Evolutionary conservation across 2,888 invertebrate species (phyloP), one percentile per base, ranked within the genome.

Genomic region (Uropetala carovei): DNA sequence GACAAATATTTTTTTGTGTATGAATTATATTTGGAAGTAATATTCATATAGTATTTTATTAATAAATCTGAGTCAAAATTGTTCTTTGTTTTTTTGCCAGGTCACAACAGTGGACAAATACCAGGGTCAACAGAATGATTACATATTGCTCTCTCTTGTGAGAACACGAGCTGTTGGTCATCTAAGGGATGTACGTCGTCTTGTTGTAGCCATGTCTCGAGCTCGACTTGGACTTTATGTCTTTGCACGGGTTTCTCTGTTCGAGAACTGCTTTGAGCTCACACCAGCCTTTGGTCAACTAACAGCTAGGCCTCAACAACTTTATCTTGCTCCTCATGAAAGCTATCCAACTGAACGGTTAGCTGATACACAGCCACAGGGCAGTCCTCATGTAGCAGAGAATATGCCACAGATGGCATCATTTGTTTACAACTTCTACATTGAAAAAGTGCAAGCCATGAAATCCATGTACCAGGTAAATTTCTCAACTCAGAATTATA

Each of bases 81-180:
- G 1, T 43, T 43, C 91, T 60, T 82, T 57, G 92, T 43, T 93
- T 93, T 11, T 75, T 89, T 92, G 92, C 11, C 93, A 97, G 97
- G 97, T 98, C 57, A 98, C 98, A 0, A 99, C 99, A 0, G 99
- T 99, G 27, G 99, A 99, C 95, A 99, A 99, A 95, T 99, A 99
- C 95, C 99, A 99, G 95, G 99, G 99, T 92, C 99, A 99, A 94
- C 99, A 99, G 95, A 99, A 99, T 95, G 99, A 99, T 95, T 99
- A 98, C 94, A 99, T 99, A 93, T 96, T 99, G 22, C 96, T 99
- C 91, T 99, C 99, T 0, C 95, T 99, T 86, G 99, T 99, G 43
- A 96, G 99, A 93, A 99, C 99, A 0, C 97, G 97, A 94, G 98
- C 99, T 0, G 99, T 99, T n/a, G 99, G 99, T 68, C 99, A 99